These are phyloP conservation scores for Schizotus pectinicornis DNA, from an alignment of 2,888 invertebrate species.

Conservation along the genomic window DNA sequence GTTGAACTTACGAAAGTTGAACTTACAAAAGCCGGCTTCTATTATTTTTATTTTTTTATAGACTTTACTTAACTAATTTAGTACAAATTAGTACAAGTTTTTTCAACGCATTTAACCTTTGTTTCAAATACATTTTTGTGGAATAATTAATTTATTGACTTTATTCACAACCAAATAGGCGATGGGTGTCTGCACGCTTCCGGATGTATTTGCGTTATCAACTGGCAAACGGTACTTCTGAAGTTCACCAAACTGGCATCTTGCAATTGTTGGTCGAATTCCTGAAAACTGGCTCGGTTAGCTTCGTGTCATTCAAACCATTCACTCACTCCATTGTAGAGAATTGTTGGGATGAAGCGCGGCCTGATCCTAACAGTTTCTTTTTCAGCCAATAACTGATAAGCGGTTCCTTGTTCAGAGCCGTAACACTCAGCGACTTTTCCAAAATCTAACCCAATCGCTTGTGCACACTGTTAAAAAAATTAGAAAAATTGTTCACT, in stretches of 20 bases:
- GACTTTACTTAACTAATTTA: no score
- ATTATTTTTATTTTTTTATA: no score
- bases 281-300: constrained; percentile 34
- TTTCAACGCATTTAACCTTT: no score
- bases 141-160: no score
- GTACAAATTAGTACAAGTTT: no score
- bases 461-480: constrained; percentile 56
- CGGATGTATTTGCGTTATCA: constrained; percentile 36
- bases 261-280: constrained; percentile 52
- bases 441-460: constrained; percentile 53
- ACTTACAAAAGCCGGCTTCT: no score
- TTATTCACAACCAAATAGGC: neutral
- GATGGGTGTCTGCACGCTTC: constrained; percentile 31
- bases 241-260: constrained; percentile 57
- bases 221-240: constrained; percentile 54
- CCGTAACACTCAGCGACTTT: constrained; percentile 55
- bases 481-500: neutral
- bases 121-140: no score
- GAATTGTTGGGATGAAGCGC: constrained; percentile 62
- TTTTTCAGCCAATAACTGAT: constrained; percentile 62
- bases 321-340: constrained; percentile 60
- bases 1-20: no score
- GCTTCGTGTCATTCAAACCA: neutral
- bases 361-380: constrained; percentile 57
- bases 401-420: constrained; percentile 54